Conservation (phyloP, 2,113 vertebrate species). For the Trematocara unimaculatum region DNA sequence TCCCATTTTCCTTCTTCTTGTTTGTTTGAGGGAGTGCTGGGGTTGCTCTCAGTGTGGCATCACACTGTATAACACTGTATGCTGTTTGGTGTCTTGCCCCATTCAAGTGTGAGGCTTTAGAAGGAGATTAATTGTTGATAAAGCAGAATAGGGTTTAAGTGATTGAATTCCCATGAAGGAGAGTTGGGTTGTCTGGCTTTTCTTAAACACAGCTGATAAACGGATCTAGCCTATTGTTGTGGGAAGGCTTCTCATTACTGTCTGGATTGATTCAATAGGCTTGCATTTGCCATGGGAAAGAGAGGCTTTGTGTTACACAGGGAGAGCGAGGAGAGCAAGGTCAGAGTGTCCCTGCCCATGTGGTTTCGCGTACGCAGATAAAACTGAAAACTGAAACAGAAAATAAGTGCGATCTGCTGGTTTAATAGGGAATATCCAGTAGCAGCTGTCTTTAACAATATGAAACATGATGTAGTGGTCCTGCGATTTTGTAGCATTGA, state of each 20-base stretch:
- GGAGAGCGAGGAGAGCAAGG: not conserved
- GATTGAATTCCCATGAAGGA: conserved; percentile 30
- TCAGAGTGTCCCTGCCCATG: not conserved
- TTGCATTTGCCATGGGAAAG: conserved; percentile 13
- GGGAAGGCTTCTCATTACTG: conserved; percentile 36
- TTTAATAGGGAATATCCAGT: not conserved
- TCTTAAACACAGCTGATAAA: conserved; percentile 24
- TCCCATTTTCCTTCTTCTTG: conserved; percentile 15
- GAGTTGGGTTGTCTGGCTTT: conserved; percentile 9
- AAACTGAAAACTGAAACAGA: not conserved
- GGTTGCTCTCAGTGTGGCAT: not conserved
- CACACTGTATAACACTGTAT: not conserved
- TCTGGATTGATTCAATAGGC: conserved; percentile 17
- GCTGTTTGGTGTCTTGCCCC: not conserved
- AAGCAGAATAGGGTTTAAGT: conserved; percentile 22
- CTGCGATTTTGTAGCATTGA: not conserved
- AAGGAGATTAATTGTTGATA: conserved; percentile 36
- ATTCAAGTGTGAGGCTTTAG: not conserved
- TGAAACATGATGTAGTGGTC: not conserved
- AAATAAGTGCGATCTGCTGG: not conserved
- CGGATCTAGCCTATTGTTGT: conserved; percentile 26
- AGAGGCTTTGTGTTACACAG: conserved; percentile 14
- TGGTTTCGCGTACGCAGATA: not conserved
- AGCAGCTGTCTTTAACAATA: not conserved
- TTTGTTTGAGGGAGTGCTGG: not conserved